Conservation (phyloP, 2,888 invertebrate species). For the Epiblema foenella region DNA sequence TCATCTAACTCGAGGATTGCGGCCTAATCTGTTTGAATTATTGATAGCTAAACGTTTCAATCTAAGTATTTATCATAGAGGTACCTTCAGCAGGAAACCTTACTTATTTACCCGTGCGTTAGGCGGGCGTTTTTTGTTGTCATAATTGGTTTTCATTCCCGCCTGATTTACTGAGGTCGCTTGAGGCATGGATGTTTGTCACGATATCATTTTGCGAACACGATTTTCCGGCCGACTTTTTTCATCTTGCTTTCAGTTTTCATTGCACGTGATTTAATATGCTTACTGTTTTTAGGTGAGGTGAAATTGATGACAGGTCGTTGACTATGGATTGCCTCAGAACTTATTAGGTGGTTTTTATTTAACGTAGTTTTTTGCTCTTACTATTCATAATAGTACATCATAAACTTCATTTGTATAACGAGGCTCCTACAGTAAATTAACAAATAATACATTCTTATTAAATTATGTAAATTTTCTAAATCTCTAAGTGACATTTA, state of each 20-base stretch:
- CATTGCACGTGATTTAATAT: constrained; percentile 25
- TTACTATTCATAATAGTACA: too few relatives aligned
- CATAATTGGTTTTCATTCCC: constrained; percentile 80
- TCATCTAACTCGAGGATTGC: too few relatives aligned
- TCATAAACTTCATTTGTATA: too few relatives aligned
- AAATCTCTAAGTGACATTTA: too few relatives aligned
- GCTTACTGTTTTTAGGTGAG: constrained; percentile 5
- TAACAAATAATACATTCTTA: too few relatives aligned
- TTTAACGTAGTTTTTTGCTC: too few relatives aligned
- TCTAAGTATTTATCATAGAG: constrained; percentile 9
- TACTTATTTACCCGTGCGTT: constrained; percentile 46
- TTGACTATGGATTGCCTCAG: neutral
- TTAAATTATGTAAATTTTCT: too few relatives aligned
- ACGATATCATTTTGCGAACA: constrained; percentile 78
- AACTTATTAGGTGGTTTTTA: neutral
- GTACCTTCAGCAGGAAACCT: neutral
- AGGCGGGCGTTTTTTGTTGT: constrained; percentile 73
- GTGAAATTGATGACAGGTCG: constrained; percentile 2
- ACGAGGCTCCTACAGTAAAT: too few relatives aligned
- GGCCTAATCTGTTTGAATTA: neutral
- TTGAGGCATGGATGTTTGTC: constrained; percentile 83
- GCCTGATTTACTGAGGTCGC: constrained; percentile 71
- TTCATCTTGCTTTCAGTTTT: constrained; percentile 48
- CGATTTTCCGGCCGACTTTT: constrained; percentile 63
- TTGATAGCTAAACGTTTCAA: too few relatives aligned